These are phyloP conservation scores for Myiozetetes cayanensis DNA, from an alignment of 2,113 vertebrate genomes.

Conservation along the genomic window DNA sequence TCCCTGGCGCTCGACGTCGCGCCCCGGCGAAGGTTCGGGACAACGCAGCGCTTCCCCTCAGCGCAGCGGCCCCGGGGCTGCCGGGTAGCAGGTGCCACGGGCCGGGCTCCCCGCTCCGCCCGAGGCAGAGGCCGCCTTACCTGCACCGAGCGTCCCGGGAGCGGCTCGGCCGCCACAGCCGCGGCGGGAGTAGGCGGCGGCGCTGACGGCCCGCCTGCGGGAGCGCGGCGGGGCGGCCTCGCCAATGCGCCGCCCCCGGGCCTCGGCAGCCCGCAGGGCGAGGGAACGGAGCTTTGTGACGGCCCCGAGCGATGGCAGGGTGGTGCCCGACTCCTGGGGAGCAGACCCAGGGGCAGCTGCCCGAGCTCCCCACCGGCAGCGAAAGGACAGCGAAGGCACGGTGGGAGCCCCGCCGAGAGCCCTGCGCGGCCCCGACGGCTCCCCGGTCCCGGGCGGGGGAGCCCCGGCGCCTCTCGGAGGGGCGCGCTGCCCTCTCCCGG, in stretches of 20 bases:
- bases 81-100: neutral
- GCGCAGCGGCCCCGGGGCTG: neutral
- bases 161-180: neutral
- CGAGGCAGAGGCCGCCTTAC: neutral
- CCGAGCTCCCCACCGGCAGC: neutral
- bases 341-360: neutral
- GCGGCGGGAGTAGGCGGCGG: neutral
- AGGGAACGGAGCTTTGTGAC: neutral
- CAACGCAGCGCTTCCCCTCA: fast-evolving
- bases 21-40: fast-evolving
- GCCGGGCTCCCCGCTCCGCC: neutral
- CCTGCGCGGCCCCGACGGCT: neutral
- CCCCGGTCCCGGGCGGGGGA: too few species aligned
- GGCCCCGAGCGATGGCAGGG: neutral
- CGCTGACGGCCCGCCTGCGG: neutral
- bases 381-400: neutral
- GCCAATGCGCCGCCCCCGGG: neutral
- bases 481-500: neutral
- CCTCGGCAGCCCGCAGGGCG: neutral
- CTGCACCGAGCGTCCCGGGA: neutral
- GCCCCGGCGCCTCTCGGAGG: neutral
- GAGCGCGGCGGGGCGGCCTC: neutral
- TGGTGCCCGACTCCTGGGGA: neutral
- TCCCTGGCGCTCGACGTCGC: neutral
- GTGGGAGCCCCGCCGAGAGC: too few species aligned